A percentile compares a stretch with the other conserved stretches of the same genome.
Conservation (phyloP, 92 coral and sea anemone species). For the Diadumene lineata region DNA sequence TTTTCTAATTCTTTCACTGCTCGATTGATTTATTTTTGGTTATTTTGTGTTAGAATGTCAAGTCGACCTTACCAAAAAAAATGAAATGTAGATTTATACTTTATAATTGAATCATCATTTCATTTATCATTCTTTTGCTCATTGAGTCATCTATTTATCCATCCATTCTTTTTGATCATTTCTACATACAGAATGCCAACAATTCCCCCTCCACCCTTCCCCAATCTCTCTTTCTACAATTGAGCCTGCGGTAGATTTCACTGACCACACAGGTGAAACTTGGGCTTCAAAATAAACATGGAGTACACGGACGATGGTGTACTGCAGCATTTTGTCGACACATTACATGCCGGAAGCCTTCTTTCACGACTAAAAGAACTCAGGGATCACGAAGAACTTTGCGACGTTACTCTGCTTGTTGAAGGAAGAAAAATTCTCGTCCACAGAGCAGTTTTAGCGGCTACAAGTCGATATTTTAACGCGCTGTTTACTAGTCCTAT, state of each 20-base stretch:
- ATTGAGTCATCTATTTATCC: too few species aligned
- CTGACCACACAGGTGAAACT: constrained; percentile 37
- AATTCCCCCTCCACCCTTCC: background rate
- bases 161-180: background rate
- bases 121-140: too few species aligned
- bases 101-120: too few species aligned
- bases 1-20: too few species aligned
- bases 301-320: constrained; percentile 46
- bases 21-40: too few species aligned
- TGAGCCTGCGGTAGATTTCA: constrained; percentile 53
- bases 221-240: background rate
- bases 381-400: constrained; percentile 81
- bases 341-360: constrained; percentile 68
- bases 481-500: constrained; percentile 92
- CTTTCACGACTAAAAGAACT: constrained; percentile 83
- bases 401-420: constrained; percentile 83
- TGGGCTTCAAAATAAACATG: constrained; percentile 30
- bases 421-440: constrained; percentile 70
- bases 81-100: too few species aligned
- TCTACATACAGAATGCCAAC: background rate
- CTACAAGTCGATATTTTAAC: constrained; percentile 89
- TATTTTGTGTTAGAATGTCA: too few species aligned
- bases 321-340: constrained; percentile 64
- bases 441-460: constrained; percentile 89
- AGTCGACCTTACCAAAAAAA: too few species aligned